Evolutionary conservation across 2,113 vertebrate species (phyloP).

Genomic region (Stigmatopora nigra): DNA sequence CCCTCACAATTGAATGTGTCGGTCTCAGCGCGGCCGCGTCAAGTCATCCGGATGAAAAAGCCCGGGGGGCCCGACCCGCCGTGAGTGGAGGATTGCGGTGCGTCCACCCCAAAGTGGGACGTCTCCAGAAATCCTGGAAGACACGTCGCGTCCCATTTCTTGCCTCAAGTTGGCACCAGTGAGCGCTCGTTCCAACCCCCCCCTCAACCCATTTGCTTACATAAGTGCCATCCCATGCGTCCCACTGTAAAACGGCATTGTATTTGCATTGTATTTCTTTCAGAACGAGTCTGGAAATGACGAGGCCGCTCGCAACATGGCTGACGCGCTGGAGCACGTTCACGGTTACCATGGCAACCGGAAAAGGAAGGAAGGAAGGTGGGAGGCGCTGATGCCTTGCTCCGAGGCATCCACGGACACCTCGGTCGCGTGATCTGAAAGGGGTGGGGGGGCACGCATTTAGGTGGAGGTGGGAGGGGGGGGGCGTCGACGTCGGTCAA

Average conservation of each 20-base stretch:
- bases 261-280: background rate
- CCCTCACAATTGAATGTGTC: constrained; percentile 69
- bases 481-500: background rate
- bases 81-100: background rate
- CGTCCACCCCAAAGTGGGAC: background rate
- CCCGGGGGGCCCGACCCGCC: constrained; percentile 10
- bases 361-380: background rate
- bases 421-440: no score
- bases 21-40: constrained; percentile 64
- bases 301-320: background rate
- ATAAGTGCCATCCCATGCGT: background rate
- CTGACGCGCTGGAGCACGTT: background rate
- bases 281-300: background rate
- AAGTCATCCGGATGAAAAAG: constrained; percentile 61
- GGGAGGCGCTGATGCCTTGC: background rate
- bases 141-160: constrained; percentile 6
- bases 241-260: background rate
- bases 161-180: background rate
- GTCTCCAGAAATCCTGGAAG: no score
- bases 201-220: background rate
- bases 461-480: background rate
- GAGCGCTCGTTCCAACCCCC: background rate
- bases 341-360: background rate
- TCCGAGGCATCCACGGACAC: background rate
- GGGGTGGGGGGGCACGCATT: background rate